Conservation (phyloP, 2,113 vertebrate genomes). For the Callorhinus ursinus region DNA sequence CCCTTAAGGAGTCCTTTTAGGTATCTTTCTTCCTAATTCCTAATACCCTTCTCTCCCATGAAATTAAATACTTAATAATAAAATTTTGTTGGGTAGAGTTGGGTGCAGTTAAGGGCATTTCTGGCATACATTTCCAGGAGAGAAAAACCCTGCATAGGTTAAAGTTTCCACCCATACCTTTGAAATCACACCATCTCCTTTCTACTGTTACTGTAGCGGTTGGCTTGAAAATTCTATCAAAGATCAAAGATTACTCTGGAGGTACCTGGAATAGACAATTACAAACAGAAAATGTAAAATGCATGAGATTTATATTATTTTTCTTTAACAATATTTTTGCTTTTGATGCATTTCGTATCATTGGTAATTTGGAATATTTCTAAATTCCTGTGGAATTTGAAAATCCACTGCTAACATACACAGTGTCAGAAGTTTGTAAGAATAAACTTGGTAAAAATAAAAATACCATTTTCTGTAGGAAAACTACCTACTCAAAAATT, state of each 20-base stretch:
- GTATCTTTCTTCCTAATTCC: background rate
- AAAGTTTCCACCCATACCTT: background rate
- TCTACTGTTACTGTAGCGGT: background rate
- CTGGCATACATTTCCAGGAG: background rate
- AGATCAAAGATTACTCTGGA: background rate
- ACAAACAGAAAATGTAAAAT: background rate
- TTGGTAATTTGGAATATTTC: background rate
- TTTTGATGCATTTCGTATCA: background rate
- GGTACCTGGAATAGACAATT: background rate
- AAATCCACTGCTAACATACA: background rate
- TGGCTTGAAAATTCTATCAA: background rate
- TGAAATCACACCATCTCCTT: background rate
- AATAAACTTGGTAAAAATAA: background rate
- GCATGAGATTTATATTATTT: background rate
- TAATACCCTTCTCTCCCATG: background rate
- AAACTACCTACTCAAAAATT: background rate
- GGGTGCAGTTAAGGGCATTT: background rate
- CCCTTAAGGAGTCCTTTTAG: background rate
- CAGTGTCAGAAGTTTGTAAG: background rate
- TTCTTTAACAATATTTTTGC: background rate
- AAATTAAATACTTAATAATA: background rate
- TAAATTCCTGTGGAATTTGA: background rate
- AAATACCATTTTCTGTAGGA: background rate
- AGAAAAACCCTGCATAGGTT: background rate
- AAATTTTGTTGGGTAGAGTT: background rate